phyloP scores from a whole-genome alignment of 1,140 invertebrate species.

The Spodoptera frugiperda region DNA sequence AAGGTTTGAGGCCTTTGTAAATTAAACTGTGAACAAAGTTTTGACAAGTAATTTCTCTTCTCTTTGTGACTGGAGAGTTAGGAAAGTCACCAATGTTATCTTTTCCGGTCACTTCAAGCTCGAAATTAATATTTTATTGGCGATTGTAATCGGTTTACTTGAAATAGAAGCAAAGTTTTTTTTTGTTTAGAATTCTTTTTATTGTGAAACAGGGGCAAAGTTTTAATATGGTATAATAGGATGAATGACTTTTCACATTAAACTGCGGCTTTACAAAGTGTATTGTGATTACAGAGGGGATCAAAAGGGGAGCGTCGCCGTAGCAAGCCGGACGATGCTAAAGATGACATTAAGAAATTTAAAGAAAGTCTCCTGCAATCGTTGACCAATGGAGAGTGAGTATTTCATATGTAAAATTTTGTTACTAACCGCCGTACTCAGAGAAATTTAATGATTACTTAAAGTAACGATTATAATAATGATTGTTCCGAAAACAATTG shows the following conservation, averaged over 20 bases:
- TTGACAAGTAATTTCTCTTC: constrained; percentile 40
- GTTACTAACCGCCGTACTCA: no score
- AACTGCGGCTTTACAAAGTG: constrained; percentile 6
- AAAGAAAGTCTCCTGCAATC: constrained; percentile 78
- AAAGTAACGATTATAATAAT: no score
- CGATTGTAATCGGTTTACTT: constrained; percentile 11
- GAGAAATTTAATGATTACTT: no score
- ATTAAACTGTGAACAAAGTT: constrained; percentile 44
- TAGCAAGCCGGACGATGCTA: constrained; percentile 62
- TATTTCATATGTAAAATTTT: constrained; percentile 34
- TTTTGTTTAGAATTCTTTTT: not conserved
- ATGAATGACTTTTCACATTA: constrained; percentile 16
- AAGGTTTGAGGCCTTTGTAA: constrained; percentile 20
- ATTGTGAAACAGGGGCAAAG: not conserved
- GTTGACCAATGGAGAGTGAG: constrained; percentile 69
- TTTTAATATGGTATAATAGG: constrained; percentile 13
- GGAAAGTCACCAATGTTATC: constrained; percentile 36
- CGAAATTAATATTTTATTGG: constrained; percentile 32
- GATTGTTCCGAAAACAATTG: no score
- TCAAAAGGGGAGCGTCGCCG: constrained; percentile 57
- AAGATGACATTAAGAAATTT: constrained; percentile 76
- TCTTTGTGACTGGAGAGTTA: constrained; percentile 16
- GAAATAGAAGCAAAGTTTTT: not conserved
- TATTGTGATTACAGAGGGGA: constrained; percentile 32
- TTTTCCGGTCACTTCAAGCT: constrained; percentile 37